Evolutionary conservation across 2,113 vertebrate genomes (phyloP).

Genomic region (Neopipo cinnamomea): DNA sequence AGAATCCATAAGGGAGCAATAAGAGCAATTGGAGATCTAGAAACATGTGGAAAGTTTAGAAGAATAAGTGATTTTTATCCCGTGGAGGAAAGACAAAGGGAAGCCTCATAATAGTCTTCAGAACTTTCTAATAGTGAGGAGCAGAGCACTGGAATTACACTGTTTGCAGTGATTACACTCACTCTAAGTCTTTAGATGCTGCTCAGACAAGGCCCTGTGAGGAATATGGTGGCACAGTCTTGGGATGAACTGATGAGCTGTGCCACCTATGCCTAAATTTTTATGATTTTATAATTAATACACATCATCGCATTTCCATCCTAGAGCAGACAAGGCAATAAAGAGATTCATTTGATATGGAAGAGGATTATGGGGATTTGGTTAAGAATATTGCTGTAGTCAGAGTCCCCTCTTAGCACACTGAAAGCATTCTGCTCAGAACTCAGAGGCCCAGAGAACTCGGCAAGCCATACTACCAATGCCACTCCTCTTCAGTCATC

Average conservation of each 20-base stretch:
- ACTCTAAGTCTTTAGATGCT: not conserved
- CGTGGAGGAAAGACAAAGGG: not conserved
- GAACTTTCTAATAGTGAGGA: not conserved
- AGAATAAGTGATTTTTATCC: not conserved
- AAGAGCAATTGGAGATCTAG: not conserved
- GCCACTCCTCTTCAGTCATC: not conserved
- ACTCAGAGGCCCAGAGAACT: not conserved
- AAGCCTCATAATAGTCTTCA: not conserved
- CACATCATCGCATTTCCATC: not conserved
- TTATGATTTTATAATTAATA: not conserved
- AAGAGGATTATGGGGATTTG: constrained; percentile 2
- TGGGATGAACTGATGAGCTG: not conserved
- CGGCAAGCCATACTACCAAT: not conserved
- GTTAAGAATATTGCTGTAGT: not conserved
- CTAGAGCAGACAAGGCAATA: not conserved
- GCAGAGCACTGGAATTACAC: not conserved
- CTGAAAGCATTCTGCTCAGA: not conserved
- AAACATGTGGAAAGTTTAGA: not conserved
- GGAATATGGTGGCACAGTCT: not conserved
- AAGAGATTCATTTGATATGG: not conserved
- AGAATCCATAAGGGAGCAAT: not conserved
- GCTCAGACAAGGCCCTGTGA: not conserved
- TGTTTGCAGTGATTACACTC: not conserved
- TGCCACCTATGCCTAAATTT: not conserved
- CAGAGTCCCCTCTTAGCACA: not conserved